Base-by-base conservation (phyloP, 2,888 invertebrate species). In the Torymus tubicola region DNA sequence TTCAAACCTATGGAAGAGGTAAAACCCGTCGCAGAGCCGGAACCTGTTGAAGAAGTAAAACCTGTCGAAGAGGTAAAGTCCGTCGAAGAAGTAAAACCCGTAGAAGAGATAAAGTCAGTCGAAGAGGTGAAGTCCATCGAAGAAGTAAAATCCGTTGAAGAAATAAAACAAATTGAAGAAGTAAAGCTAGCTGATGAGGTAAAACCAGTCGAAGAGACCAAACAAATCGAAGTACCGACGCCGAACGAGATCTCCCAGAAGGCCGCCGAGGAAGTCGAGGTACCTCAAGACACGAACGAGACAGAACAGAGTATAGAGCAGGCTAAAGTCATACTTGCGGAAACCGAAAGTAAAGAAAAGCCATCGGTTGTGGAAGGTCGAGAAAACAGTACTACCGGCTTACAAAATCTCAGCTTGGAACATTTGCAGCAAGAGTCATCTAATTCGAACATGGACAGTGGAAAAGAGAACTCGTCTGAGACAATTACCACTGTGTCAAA, bases 391-490 rank as follows among this genome's bases (percentile, higher is more conserved):
- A 76, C 64, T 21, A 83, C 42, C 42, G 42, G 81, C 50, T 64
- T 85, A 11, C 85, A 85, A 53, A 87, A 86, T 67, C 61, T 87
- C 58, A 87, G 81, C 67, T 82, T 89, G 11, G 89, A 87, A 31
- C 85, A 88, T 21, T 73, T 90, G 16, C 90, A 89, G 57, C 86
- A 87, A 64, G 90, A 90, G 69, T 89, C 88, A 0, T 86, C 86
- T 18, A 89, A 88, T 53, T 90, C 90, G 0, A 87, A 89, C 55
- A 85, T 89, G 71, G 90, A 91, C 81, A 91, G 90, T n/a, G 90
- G 90, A 0, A 91, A 91, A 52, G 90, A 91, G 79, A 91, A 91
- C 67, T 88, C 90, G 0, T 81, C 88, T 3, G 90, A 90, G 55
- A 85, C 87, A 1, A 80, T 86, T 1, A 78, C 87, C 0, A 88